These are phyloP conservation scores for Halictus quadricinctus DNA, from an alignment of 2,888 invertebrate species.

Conservation along the genomic window DNA sequence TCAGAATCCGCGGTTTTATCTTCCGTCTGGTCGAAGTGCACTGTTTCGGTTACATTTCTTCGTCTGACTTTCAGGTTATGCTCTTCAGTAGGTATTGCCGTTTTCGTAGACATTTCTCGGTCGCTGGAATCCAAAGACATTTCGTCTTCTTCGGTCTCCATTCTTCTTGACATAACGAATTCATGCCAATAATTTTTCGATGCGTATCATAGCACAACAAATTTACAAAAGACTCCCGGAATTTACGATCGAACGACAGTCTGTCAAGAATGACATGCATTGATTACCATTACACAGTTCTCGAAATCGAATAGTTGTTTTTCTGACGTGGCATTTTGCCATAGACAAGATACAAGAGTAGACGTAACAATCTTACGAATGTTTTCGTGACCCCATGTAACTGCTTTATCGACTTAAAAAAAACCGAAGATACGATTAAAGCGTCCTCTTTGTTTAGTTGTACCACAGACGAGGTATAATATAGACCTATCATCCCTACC, in stretches of 20 bases:
- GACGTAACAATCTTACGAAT: background rate
- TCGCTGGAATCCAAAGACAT: slow-evolving; percentile 30
- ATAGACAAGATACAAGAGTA: background rate
- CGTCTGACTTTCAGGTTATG: slow-evolving; percentile 67
- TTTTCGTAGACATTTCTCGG: slow-evolving; percentile 26
- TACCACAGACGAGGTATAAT: no score
- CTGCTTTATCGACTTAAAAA: no score
- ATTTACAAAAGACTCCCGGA: slow-evolving; percentile 37
- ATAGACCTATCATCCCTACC: no score
- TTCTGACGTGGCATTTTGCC: slow-evolving; percentile 20
- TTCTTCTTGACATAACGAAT: slow-evolving; percentile 29
- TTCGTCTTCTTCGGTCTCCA: slow-evolving; percentile 57
- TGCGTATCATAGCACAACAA: slow-evolving; percentile 43
- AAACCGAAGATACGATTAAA: no score
- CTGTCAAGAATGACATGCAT: slow-evolving; percentile 58
- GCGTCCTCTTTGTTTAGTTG: no score
- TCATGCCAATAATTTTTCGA: slow-evolving; percentile 42
- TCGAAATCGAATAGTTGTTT: slow-evolving; percentile 12
- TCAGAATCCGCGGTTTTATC: slow-evolving; percentile 11
- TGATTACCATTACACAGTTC: slow-evolving; percentile 19
- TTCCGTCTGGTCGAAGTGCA: slow-evolving; percentile 27
- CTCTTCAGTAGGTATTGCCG: slow-evolving; percentile 58
- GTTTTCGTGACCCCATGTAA: background rate
- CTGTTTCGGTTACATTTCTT: slow-evolving; percentile 63
- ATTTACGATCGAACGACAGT: slow-evolving; percentile 21